Conservation (phyloP, 1,140 invertebrate species). For the Bacillus rossius region DNA sequence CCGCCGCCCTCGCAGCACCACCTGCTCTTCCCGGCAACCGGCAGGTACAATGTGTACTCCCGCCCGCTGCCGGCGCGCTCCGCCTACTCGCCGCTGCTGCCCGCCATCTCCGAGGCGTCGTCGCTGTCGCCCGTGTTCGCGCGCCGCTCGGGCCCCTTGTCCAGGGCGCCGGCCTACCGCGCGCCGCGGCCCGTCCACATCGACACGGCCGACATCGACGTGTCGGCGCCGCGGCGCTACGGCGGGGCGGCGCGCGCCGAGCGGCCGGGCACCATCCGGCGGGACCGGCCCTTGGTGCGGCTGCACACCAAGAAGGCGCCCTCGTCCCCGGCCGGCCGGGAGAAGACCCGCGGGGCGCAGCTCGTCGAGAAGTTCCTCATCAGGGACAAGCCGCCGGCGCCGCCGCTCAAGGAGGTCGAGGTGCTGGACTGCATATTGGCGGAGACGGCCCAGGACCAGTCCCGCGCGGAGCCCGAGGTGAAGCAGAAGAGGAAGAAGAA, state of each 20-base stretch:
- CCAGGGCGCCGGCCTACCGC: conserved; percentile 41
- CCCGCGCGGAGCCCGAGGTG: conserved; percentile 1
- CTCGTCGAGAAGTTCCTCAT: conserved; percentile 71
- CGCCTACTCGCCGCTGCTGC: conserved; percentile 61
- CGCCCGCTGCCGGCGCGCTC: conserved; percentile 1
- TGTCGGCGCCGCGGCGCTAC: conserved; percentile 53
- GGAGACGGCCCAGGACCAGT: not conserved
- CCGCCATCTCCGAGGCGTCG: conserved; percentile 62
- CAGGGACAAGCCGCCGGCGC: conserved; percentile 46
- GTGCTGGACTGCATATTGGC: not conserved
- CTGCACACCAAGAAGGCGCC: conserved; percentile 55
- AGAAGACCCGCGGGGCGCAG: conserved; percentile 63
- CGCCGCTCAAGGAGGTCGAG: conserved; percentile 13
- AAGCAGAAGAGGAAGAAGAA: conserved; percentile 12
- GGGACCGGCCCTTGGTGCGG: conserved; percentile 63
- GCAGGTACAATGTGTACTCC: not conserved
- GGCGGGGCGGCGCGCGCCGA: conserved; percentile 27
- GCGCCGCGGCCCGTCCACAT: conserved; percentile 57
- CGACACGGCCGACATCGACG: conserved; percentile 78
- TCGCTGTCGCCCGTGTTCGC: conserved; percentile 43
- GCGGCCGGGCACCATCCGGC: conserved; percentile 52
- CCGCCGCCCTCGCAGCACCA: conserved; percentile 17
- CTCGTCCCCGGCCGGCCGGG: conserved; percentile 39
- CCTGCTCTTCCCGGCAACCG: not conserved
- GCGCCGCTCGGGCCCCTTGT: conserved; percentile 12